Conservation (phyloP, 1,140 invertebrate genomes). For the Helicorthomorpha holstii region DNA sequence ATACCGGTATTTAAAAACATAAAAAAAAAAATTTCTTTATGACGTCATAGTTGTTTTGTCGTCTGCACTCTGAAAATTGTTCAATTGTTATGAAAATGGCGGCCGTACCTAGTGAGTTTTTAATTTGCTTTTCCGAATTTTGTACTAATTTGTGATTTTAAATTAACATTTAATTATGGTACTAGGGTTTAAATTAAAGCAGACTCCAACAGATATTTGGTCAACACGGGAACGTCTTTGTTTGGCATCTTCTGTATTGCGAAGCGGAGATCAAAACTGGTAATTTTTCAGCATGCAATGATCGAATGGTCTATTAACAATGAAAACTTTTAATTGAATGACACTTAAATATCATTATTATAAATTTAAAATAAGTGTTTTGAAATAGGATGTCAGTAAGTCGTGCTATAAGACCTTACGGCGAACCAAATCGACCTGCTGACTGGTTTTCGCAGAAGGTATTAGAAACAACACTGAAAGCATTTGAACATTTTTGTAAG, state of each 20-base stretch:
- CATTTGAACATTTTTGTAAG: not conserved
- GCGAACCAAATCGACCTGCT: constrained; percentile 49
- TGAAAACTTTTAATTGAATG: constrained; percentile 1
- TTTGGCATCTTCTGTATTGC: constrained; percentile 64
- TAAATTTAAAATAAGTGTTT: constrained; percentile 9
- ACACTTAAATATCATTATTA: constrained; percentile 2
- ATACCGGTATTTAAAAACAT: too few relatives aligned
- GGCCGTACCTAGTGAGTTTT: not conserved
- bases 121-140: not conserved
- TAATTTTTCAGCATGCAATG: constrained; percentile 16
- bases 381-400: constrained; percentile 58
- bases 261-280: constrained; percentile 88
- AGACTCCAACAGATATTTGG: constrained; percentile 61
- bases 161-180: not conserved
- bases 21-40: too few relatives aligned
- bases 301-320: constrained; percentile 3
- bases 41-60: too few relatives aligned
- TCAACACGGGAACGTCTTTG: constrained; percentile 63
- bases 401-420: constrained; percentile 45
- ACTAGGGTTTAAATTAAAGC: constrained; percentile 39
- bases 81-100: not conserved
- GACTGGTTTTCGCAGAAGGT: constrained; percentile 83
- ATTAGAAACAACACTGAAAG: not conserved
- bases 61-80: too few relatives aligned
- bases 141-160: not conserved